phyloP scores from a whole-genome alignment of 1,140 invertebrate species.

The Cotesia typhae region DNA sequence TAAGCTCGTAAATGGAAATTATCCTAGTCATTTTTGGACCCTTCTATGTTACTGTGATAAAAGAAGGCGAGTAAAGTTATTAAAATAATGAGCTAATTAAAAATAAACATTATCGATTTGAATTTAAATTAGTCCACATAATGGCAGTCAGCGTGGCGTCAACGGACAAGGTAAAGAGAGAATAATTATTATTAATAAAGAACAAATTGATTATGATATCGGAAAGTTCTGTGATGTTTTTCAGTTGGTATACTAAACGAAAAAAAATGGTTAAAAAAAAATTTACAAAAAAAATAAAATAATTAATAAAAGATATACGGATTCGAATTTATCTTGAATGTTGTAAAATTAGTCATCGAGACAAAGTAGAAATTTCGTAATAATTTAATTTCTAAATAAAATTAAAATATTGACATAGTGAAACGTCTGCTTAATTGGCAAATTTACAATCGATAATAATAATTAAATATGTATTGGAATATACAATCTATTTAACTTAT shows the following conservation, averaged over 20 bases:
- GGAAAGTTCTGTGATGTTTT: slow-evolving; percentile 67
- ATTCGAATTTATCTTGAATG: slow-evolving; percentile 8
- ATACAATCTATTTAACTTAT: too few species aligned
- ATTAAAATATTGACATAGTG: slow-evolving; percentile 6
- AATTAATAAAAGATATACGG: slow-evolving; percentile 12
- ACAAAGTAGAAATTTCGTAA: slow-evolving; percentile 1
- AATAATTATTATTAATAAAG: slow-evolving; percentile 14
- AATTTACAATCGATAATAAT: slow-evolving; percentile 39
- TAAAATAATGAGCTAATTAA: slow-evolving; percentile 14
- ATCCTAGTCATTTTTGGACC: slow-evolving; percentile 64
- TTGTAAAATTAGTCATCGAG: slow-evolving; percentile 14
- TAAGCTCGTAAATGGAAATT: slow-evolving; percentile 51
- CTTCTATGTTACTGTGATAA: slow-evolving; percentile 64
- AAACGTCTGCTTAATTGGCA: slow-evolving; percentile 6
- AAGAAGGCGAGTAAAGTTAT: slow-evolving; percentile 45
- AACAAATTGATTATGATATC: slow-evolving; percentile 45
- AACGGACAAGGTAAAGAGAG: slow-evolving; percentile 32
- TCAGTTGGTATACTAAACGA: slow-evolving; percentile 59
- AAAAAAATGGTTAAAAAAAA: slow-evolving; percentile 38
- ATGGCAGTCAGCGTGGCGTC: slow-evolving; percentile 36
- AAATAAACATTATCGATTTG: slow-evolving; percentile 21
- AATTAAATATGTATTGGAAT: slow-evolving; percentile 17
- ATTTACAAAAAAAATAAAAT: slow-evolving; percentile 39
- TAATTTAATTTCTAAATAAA: slow-evolving; percentile 14
- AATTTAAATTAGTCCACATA: slow-evolving; percentile 42